Conservation (phyloP, 2,888 invertebrate genomes). For the Camptogramma bilineatum region DNA sequence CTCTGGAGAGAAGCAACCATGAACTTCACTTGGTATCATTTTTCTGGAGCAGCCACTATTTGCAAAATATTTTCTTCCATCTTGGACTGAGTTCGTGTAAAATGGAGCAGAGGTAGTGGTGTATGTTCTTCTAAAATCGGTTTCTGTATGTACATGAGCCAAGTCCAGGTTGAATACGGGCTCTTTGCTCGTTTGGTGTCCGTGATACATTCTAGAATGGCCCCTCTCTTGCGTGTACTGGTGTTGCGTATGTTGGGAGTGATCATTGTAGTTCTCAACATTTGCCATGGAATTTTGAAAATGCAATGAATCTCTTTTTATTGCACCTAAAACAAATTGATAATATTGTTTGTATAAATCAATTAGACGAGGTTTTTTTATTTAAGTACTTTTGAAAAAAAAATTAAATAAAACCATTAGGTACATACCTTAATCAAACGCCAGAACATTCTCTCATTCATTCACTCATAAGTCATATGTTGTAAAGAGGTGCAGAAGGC, state of each 20-base stretch:
- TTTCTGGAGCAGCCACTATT: conserved; percentile 58
- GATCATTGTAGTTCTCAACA: conserved; percentile 44
- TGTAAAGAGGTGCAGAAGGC: too few species aligned
- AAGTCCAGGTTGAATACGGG: conserved; percentile 39
- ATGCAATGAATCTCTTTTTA: conserved; percentile 51
- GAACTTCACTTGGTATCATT: conserved; percentile 12
- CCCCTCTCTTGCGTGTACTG: conserved; percentile 58
- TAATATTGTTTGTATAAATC: conserved; percentile 1
- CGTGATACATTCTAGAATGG: conserved; percentile 64
- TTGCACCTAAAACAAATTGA: conserved; percentile 51
- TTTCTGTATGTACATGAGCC: conserved; percentile 44
- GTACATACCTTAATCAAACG: too few species aligned
- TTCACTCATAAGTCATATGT: too few species aligned
- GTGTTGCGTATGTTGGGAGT: conserved; percentile 48
- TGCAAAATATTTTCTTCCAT: conserved; percentile 46
- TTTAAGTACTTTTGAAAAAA: too few species aligned
- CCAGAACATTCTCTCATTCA: too few species aligned
- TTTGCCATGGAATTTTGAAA: conserved; percentile 32
- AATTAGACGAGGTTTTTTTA: too few species aligned
- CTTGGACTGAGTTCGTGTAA: conserved; percentile 25
- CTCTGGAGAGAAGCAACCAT: conserved; percentile 25
- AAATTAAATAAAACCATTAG: too few species aligned
- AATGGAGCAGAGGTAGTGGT: conserved; percentile 41
- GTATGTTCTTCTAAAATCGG: conserved; percentile 56
- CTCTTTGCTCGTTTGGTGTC: conserved; percentile 46